Evolutionary conservation across 2,113 vertebrate species (phyloP), one percentile per base, ranked within the genome.

Genomic region (Sigmodon hispidus): DNA sequence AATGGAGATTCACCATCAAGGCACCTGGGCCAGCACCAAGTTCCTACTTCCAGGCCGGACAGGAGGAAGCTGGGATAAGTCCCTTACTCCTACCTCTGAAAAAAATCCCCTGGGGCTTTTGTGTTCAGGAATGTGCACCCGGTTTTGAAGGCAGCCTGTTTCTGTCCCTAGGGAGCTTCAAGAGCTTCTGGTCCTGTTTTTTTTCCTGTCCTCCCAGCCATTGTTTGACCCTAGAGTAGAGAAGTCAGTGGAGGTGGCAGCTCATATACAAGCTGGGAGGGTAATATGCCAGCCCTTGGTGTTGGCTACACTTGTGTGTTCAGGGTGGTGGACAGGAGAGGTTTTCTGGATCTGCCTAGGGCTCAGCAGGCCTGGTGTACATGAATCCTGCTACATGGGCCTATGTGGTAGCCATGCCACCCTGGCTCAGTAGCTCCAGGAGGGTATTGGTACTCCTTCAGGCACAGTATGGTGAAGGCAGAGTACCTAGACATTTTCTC

Each of bases 31-130:
- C 45, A 43, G 75, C 36, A 55, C 76, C 45, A 40, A 29, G 55
- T 16, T 4, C 75, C 0, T 0, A 45, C 57, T 52, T 87, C 10
- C 0, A 8, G 65, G 81, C 2, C 0, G 16, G 52, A 63, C 16
- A 17, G 55, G 40, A 45, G 26, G 31, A 16, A 10, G 45, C 26
- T 3, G 2, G 29, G n/a, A 70, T 63, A 11, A 34, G n/a, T 26
- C 19, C 40, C 75, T 34, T 9, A 5, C 57, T 15, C 61, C 8
- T n/a, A 34, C 19, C n/a, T 36, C 55, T 83, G n/a, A n/a, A 83
- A 21, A 36, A 36, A 31, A 48, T 67, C 48, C 69, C 31, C 67
- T 55, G 57, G 40, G 43, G 11, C n/a, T 31, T 11, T 1, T 48
- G 8, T 13, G 9, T 36, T 52, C 36, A 43, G 36, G 43, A 31